These are phyloP conservation scores for Myotis planiceps DNA, from an alignment of 2,797 vertebrate genomes.

Conservation along the genomic window DNA sequence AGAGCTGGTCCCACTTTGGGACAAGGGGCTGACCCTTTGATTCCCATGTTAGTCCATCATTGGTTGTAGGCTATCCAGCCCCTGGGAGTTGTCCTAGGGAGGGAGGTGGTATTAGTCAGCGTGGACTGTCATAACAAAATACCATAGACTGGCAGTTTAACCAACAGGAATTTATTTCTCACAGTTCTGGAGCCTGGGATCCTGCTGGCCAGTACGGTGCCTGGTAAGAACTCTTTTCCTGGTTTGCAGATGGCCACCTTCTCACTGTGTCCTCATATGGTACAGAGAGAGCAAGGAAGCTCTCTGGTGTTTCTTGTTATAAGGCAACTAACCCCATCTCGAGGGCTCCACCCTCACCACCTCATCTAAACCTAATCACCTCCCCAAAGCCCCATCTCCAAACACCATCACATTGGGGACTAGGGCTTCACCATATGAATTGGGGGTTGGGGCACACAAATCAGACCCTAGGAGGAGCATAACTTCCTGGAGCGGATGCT, in stretches of 20 bases:
- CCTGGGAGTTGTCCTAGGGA: neutral
- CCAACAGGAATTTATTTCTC: slow-evolving; percentile 19
- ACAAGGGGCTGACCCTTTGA: neutral
- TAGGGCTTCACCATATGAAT: neutral
- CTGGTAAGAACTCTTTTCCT: neutral
- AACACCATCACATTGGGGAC: neutral
- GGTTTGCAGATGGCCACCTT: neutral
- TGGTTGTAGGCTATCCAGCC: neutral
- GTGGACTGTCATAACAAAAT: neutral
- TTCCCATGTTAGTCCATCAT: neutral
- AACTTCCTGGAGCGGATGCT: neutral
- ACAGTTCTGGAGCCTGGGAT: slow-evolving; percentile 10
- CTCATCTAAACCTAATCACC: neutral
- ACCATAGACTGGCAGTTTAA: neutral
- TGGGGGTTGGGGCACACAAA: neutral
- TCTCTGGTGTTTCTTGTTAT: neutral
- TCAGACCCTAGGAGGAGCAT: neutral
- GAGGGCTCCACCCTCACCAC: neutral
- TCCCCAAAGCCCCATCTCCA: neutral
- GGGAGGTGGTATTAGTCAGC: neutral
- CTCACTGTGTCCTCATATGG: neutral
- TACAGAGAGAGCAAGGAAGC: neutral
- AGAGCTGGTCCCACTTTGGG: neutral
- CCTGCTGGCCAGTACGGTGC: neutral
- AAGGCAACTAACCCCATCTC: neutral